Percentiles rank a stretch among this genome's conserved stretches.
These are phyloP conservation scores for Neomonachus schauinslandi DNA, from an alignment of 2,113 vertebrate species.

Conservation along the genomic window DNA sequence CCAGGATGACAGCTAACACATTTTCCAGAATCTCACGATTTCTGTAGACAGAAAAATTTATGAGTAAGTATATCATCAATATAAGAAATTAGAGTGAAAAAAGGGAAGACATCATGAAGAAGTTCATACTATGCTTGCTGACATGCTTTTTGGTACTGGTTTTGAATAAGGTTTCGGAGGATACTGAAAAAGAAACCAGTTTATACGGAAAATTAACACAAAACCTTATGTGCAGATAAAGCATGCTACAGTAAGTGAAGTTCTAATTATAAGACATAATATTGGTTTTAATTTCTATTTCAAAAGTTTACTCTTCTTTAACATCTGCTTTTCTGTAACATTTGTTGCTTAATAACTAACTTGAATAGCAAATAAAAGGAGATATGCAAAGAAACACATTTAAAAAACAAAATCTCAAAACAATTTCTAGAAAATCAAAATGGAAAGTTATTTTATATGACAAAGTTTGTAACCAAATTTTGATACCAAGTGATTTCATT, in stretches of 20 bases:
- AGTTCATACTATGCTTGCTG: not conserved
- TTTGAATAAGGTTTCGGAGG: slow-evolving; percentile 16
- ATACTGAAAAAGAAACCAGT: slow-evolving; percentile 29
- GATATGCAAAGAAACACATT: not conserved
- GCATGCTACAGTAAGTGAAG: not conserved
- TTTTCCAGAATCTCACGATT: slow-evolving; percentile 99
- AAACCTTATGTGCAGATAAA: slow-evolving; percentile 41
- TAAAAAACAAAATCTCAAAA: slow-evolving; percentile 55
- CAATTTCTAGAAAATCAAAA: slow-evolving; percentile 14
- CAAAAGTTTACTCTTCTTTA: not conserved
- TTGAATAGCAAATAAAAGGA: slow-evolving; percentile 24
- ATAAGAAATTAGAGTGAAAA: not conserved
- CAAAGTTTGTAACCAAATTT: not conserved
- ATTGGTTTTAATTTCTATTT: slow-evolving; percentile 7
- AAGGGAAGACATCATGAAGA: not conserved
- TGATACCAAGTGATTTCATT: not conserved
- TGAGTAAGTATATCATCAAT: not conserved
- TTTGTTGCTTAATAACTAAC: slow-evolving; percentile 25
- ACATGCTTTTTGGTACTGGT: not conserved
- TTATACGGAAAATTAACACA: not conserved
- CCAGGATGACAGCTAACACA: slow-evolving; percentile 94
- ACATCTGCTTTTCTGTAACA: slow-evolving; percentile 21
- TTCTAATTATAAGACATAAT: not conserved
- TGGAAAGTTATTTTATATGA: slow-evolving; percentile 5
- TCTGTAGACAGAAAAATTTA: slow-evolving; percentile 81